Evolutionary conservation across 2,888 invertebrate species (phyloP).

Genomic region (Synanthedon andrenaeformis): DNA sequence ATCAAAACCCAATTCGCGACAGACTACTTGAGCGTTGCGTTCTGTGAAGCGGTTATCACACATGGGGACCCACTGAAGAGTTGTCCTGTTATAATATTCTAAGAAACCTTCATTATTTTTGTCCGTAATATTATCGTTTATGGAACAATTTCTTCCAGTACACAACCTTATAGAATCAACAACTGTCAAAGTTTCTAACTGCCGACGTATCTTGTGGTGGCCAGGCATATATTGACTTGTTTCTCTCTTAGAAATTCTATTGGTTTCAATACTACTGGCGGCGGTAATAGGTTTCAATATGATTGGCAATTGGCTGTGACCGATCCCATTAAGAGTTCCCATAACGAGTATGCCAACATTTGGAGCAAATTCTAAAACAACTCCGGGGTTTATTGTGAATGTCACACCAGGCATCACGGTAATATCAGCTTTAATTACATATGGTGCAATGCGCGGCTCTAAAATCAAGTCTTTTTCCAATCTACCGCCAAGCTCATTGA

Average conservation of each 20-base stretch:
- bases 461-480: conserved; percentile 76
- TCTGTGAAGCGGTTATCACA: conserved; percentile 97
- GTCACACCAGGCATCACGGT: conserved; percentile 96
- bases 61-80: conserved; percentile 95
- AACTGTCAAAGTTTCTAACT: conserved; percentile 67
- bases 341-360: conserved; percentile 96
- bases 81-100: conserved; percentile 95
- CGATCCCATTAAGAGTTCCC: conserved; percentile 88
- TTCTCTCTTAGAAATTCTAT: conserved; percentile 49
- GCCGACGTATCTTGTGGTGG: conserved; percentile 53
- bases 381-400: conserved; percentile 88
- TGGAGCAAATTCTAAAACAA: conserved; percentile 92
- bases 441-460: conserved; percentile 76
- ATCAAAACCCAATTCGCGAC: conserved; percentile 91
- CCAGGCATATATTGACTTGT: conserved; percentile 34
- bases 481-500: conserved; percentile 82
- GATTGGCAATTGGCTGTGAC: conserved; percentile 80
- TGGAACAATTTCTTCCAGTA: conserved; percentile 78
- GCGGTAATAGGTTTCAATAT: conserved; percentile 76
- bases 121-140: conserved; percentile 61
- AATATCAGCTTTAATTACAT: conserved; percentile 87
- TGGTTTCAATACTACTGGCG: conserved; percentile 39
- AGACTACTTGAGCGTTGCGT: conserved; percentile 96
- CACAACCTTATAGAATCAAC: conserved; percentile 81
- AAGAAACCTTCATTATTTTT: conserved; percentile 85